phyloP scores from a whole-genome alignment of 2,797 vertebrate genomes.

The Coranthus polyacanthus region DNA sequence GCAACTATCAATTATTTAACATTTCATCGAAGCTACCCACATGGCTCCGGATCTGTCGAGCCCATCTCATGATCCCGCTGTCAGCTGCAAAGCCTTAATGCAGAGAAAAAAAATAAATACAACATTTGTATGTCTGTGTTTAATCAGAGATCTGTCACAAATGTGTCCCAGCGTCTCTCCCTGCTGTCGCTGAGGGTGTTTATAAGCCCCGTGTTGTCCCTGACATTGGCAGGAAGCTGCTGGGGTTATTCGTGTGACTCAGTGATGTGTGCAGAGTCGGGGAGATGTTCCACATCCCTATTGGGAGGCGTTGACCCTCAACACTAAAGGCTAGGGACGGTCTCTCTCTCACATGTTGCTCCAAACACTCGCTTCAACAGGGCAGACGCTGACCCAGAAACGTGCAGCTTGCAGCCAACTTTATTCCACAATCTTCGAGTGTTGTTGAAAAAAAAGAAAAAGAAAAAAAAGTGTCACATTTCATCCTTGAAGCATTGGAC shows the following conservation, averaged over 20 bases:
- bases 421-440: slow-evolving; percentile 10
- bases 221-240: slow-evolving; percentile 63
- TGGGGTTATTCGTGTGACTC: slow-evolving; percentile 60
- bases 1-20: slow-evolving; percentile 72
- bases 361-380: slow-evolving; percentile 35
- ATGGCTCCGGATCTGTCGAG: slow-evolving; percentile 42
- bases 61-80: slow-evolving; percentile 27
- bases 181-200: slow-evolving; percentile 52
- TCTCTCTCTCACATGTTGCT: slow-evolving; percentile 34
- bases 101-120: slow-evolving; percentile 25
- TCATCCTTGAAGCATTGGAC: slow-evolving; percentile 31
- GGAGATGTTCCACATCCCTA: slow-evolving; percentile 58
- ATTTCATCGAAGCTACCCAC: slow-evolving; percentile 61
- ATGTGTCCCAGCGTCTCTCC: slow-evolving; percentile 27
- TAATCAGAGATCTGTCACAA: slow-evolving; percentile 53
- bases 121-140: slow-evolving; percentile 40
- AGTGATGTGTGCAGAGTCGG: slow-evolving; percentile 66
- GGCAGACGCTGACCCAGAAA: slow-evolving; percentile 68
- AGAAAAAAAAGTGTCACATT: slow-evolving; percentile 24
- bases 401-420: slow-evolving; percentile 18
- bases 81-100: slow-evolving; percentile 24
- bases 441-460: slow-evolving; percentile 8
- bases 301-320: slow-evolving; percentile 67
- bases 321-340: slow-evolving; percentile 48
- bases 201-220: slow-evolving; percentile 40